Base-by-base conservation (phyloP, 2,797 vertebrate species). In the Xiphorhynchus erythropygius region DNA sequence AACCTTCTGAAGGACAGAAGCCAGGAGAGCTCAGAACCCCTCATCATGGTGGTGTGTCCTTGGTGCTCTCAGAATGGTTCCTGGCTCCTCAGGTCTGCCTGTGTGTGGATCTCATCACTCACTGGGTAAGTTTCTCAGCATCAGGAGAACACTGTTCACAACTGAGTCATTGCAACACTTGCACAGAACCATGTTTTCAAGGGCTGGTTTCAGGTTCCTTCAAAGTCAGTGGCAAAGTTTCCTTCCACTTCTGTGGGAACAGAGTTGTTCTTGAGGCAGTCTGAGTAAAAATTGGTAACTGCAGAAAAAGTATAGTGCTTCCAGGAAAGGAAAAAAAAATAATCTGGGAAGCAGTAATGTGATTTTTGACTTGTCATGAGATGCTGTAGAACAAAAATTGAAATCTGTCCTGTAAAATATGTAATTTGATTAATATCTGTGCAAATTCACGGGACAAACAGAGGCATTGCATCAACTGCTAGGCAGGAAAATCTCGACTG, bases 71-170 rank as follows among this genome's bases (percentile, higher is more conserved):
- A 28, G 32, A 42, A 33, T 0, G 0, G 27, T 5, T 39, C 17
- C 37, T 6, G 2, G 23, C 15, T 41, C 27, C 18, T 52, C 21
- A 10, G 13, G 12, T 50, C 53, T 71, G 37, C n/a, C 32, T 76
- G 24, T 0, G 0, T 39, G 18, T 2, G 1, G 27, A 18, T 17
- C 9, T 64, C 39, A 8, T 18, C 2, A 1, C 39, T 41, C 4
- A 2, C 33, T 49, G 42, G 18, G 1, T 24, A 5, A 0, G 0
- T 57, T 87, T 82, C n/a, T 76, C 28, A 42, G 53, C 28, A 41
- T 37, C 39, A 59, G 60, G 33, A 74, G 41, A 57, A 56, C 3
- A 7, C 30, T 63, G 28, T 19, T 87, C n/a, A 49, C 21, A n/a
- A 21, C 0, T 1, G 9, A 60, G 15, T 71, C 0, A 39, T 50